Conservation (phyloP, 2,113 vertebrate genomes). For the Protobothrops mucrosquamatus region DNA sequence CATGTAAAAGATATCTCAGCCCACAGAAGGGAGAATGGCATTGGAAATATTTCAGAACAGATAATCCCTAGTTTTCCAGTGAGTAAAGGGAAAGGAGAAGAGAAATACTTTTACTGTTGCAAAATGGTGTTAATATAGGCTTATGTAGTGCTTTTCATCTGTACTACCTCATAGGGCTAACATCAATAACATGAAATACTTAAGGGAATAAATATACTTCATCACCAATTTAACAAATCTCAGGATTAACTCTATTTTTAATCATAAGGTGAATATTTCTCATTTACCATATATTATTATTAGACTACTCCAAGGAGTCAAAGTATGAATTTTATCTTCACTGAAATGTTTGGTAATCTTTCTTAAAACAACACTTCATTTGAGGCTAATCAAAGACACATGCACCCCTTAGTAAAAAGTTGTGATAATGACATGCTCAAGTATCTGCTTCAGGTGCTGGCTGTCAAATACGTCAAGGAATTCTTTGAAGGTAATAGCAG, state of each 20-base stretch:
- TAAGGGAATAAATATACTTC: conserved; percentile 4
- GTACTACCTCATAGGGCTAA: background rate
- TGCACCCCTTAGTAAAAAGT: conserved; percentile 51
- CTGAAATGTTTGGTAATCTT: conserved; percentile 47
- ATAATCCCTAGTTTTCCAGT: background rate
- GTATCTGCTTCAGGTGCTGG: conserved; percentile 71
- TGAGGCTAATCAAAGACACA: conserved; percentile 16
- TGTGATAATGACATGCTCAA: conserved; percentile 67
- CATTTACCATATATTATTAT: conserved; percentile 72
- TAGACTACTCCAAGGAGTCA: conserved; percentile 35
- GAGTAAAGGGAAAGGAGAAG: background rate
- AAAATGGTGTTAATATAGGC: background rate
- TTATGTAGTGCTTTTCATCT: background rate
- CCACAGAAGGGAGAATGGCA: background rate
- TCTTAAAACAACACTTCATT: conserved; percentile 28
- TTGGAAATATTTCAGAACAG: background rate
- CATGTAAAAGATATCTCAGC: background rate
- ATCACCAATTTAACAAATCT: conserved; percentile 27
- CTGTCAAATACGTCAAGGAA: conserved; percentile 70
- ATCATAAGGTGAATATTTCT: conserved; percentile 54
- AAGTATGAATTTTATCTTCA: conserved; percentile 44
- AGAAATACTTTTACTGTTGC: background rate
- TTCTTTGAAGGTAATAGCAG: conserved; percentile 70
- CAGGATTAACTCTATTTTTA: conserved; percentile 21
- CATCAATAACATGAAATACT: conserved; percentile 9